Percentiles rank a stretch among this genome's conserved stretches.
These are phyloP conservation scores for Carassius auratus DNA, from an alignment of 2,113 vertebrate species.

Conservation along the genomic window DNA sequence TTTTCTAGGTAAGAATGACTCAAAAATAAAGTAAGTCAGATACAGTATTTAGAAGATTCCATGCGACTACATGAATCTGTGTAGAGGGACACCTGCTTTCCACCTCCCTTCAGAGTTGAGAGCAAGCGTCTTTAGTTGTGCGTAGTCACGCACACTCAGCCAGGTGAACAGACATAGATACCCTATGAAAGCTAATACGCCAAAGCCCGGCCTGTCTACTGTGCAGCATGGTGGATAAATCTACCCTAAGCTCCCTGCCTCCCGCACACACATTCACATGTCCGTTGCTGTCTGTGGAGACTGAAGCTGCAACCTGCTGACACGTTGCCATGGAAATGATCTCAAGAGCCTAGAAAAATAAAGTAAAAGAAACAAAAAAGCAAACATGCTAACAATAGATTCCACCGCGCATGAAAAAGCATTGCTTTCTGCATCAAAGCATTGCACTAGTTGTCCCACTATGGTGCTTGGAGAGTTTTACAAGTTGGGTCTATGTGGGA, in stretches of 20 bases:
- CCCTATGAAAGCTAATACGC: slow-evolving; percentile 38
- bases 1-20: neutral
- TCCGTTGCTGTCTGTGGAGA: neutral
- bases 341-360: neutral
- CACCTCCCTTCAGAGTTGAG: slow-evolving; percentile 2
- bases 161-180: slow-evolving; percentile 40
- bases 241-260: slow-evolving; percentile 10
- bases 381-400: slow-evolving; percentile 17
- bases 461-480: slow-evolving; percentile 3
- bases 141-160: neutral
- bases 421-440: neutral
- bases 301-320: slow-evolving; percentile 39
- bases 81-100: neutral
- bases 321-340: slow-evolving; percentile 45
- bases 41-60: neutral
- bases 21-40: neutral
- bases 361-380: neutral
- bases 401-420: neutral
- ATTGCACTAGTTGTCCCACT: neutral
- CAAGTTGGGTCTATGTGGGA: neutral
- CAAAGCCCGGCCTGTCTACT: slow-evolving; percentile 38
- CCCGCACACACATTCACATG: slow-evolving; percentile 13
- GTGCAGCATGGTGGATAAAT: slow-evolving; percentile 2
- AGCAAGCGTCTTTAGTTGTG: neutral
- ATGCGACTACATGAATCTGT: neutral